Percentiles rank a stretch among this genome's conserved stretches.
Conservation (phyloP, 2,797 vertebrate genomes). For the Sebastes iracundus region DNA sequence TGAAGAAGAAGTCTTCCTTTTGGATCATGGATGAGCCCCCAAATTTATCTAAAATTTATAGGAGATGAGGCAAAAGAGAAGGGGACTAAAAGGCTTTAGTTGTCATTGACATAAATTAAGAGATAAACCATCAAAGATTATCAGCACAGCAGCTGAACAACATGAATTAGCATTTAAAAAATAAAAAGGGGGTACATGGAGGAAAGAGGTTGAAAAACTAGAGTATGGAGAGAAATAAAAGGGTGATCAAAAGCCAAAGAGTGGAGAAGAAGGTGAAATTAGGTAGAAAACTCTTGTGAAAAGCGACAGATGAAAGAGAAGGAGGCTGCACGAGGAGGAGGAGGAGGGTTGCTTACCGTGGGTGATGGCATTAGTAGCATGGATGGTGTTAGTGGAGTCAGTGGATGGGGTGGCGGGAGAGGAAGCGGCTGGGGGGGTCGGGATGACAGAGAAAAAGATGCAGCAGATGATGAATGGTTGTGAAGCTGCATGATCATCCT, state of each 20-base stretch:
- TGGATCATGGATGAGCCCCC: neutral
- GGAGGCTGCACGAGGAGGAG: neutral
- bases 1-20: neutral
- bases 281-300: neutral
- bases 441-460: slow-evolving; percentile 49
- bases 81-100: neutral
- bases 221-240: neutral
- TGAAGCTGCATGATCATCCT: slow-evolving; percentile 2
- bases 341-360: slow-evolving; percentile 63
- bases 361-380: slow-evolving; percentile 65
- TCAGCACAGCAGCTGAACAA: neutral
- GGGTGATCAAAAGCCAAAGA: neutral
- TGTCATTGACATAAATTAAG: neutral
- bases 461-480: slow-evolving; percentile 46
- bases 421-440: slow-evolving; percentile 56
- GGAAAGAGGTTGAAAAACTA: neutral
- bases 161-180: neutral
- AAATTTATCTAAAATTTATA: neutral
- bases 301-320: neutral
- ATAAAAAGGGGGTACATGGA: neutral
- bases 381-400: slow-evolving; percentile 73
- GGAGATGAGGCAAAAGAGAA: neutral
- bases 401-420: slow-evolving; percentile 55
- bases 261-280: neutral
- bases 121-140: neutral